Evolutionary conservation across 2,113 vertebrate genomes (phyloP).

Genomic region (Circaetus gallicus): DNA sequence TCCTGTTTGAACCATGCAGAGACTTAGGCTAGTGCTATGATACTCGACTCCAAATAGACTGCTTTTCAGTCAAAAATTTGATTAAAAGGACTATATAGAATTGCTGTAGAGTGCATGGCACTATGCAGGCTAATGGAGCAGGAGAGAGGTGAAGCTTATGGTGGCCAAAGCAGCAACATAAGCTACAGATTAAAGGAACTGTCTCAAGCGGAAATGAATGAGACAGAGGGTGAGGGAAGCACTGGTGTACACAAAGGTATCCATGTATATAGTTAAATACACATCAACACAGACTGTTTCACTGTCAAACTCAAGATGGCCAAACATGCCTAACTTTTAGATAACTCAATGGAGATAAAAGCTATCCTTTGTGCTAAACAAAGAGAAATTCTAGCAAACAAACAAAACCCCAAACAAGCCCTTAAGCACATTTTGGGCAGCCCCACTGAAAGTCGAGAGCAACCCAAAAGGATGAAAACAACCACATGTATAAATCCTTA

Average conservation of each 20-base stretch:
- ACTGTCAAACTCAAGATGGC: neutral
- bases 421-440: neutral
- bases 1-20: neutral
- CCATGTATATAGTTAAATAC: neutral
- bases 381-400: neutral
- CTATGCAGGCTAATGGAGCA: neutral
- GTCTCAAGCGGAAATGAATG: neutral
- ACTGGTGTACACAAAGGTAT: neutral
- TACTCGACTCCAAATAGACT: neutral
- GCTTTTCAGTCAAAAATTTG: neutral
- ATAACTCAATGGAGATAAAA: neutral
- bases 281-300: neutral
- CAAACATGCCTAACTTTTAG: neutral
- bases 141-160: neutral
- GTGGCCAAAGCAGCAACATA: neutral
- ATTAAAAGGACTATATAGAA: neutral
- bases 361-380: neutral
- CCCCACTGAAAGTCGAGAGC: neutral
- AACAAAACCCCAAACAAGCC: neutral
- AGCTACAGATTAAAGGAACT: neutral
- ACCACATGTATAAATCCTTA: neutral
- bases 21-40: neutral
- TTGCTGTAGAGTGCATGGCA: neutral
- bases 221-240: neutral
- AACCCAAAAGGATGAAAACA: neutral